Evolutionary conservation across 2,888 invertebrate species (phyloP), one percentile per base, ranked within the genome.

Genomic region (Ellobium chinense): DNA sequence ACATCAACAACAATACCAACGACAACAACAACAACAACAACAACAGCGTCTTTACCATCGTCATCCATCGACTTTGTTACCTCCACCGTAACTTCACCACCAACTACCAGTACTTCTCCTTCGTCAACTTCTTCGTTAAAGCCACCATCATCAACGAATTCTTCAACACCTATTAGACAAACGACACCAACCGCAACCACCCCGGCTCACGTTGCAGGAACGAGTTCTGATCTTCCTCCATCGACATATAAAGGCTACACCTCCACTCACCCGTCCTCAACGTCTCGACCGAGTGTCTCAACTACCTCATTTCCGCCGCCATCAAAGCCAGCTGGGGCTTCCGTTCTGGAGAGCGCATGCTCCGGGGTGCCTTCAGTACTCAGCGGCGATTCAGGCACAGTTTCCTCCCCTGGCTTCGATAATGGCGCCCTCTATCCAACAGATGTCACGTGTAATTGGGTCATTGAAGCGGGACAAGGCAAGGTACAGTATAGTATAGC

Each of bases 361-460:
- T 74, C 75, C 54, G 82, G 81, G 3, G 39, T 75, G 1, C 81
- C 81, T 7, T 34, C 66, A 18, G 68, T 75, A 7, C 29, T 81
- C 46, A 31, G 24, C 0, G 54, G 36, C 2, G n/a, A 31, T 1
- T 39, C 78, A 72, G 82, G 81, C 39, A 37, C 60, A 21, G 75
- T 84, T 9, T 29, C 54, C 18, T 81, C 79, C 24, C 84, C 84
- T 36, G 84, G 81, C 3, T 82, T 77, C 37, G 3, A 29, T 7
- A 14, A 1, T 0, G 34, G 36, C 2, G 3, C 54, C 18, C 29
- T 14, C 36, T 83, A 84, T 73, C 81, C 82, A 1, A 77, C 68
- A 37, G 70, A 82, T 56, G 46, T 63, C 5, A 69, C 54, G 14
- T 84, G 84, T 60, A 75, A 29, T 14, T 84, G 84, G 84, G 27